Percentiles rank a stretch among this genome's conserved stretches.
phyloP scores from a whole-genome alignment of 2,888 invertebrate genomes.

The Tetragnatha montana region DNA sequence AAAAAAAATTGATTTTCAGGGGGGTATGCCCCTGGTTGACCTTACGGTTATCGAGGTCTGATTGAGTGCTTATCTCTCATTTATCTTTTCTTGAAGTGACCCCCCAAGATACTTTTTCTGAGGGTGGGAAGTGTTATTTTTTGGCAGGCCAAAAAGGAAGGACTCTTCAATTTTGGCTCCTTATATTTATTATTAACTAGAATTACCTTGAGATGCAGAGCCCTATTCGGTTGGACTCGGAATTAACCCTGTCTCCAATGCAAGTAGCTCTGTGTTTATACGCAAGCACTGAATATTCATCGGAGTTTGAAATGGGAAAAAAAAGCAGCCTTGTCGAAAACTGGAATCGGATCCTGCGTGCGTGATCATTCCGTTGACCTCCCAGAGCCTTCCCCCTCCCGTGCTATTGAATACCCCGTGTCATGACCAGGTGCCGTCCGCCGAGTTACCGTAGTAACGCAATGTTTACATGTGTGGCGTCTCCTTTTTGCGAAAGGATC shows the following conservation, averaged over 20 bases:
- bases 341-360: constrained; percentile 41
- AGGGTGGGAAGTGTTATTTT: neutral
- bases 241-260: neutral
- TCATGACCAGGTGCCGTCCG: constrained; percentile 60
- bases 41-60: no score
- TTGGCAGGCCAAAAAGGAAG: neutral
- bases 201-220: neutral
- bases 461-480: constrained; percentile 62
- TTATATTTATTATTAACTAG: neutral
- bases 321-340: constrained; percentile 48
- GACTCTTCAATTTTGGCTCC: neutral
- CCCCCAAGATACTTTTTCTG: neutral
- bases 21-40: no score
- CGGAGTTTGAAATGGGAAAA: neutral
- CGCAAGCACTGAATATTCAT: neutral
- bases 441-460: constrained; percentile 61
- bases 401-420: constrained; percentile 1
- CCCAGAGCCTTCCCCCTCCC: constrained; percentile 8
- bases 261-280: neutral
- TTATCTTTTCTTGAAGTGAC: neutral
- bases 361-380: constrained; percentile 59
- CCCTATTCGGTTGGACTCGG: constrained; percentile 7
- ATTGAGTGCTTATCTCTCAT: neutral
- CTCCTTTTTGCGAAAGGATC: constrained; percentile 13
- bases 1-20: no score